These are phyloP conservation scores for Tachuris rubrigastra DNA, from an alignment of 2,113 vertebrate genomes.

Conservation along the genomic window DNA sequence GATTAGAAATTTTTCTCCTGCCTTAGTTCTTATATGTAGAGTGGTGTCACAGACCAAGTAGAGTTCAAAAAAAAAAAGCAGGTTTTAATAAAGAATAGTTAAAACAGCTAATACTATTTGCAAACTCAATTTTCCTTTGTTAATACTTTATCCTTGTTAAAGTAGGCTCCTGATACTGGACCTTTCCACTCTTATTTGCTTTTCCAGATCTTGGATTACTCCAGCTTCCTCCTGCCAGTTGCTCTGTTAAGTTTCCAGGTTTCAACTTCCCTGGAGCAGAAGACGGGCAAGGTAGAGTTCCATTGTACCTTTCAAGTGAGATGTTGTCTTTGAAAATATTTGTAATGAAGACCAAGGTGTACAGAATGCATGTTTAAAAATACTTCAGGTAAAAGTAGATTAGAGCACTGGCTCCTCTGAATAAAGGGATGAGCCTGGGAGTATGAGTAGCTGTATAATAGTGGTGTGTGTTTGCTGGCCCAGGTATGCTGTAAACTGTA, in stretches of 20 bases:
- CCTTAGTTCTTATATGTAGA: background rate
- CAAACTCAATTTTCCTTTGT: background rate
- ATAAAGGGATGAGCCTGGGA: background rate
- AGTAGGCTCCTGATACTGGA: background rate
- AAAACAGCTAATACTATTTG: background rate
- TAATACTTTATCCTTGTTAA: background rate
- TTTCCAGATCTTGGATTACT: background rate
- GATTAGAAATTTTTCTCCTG: background rate
- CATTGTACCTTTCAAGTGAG: background rate
- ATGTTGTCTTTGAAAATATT: background rate
- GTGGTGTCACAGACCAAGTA: background rate
- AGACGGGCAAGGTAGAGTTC: background rate
- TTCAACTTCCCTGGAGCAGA: background rate
- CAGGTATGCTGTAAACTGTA: background rate
- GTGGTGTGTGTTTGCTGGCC: background rate
- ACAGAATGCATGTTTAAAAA: background rate
- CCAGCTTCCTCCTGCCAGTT: background rate
- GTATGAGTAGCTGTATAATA: background rate
- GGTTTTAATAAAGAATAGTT: background rate
- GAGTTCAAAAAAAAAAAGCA: background rate
- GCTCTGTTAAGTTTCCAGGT: background rate
- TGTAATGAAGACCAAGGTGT: background rate
- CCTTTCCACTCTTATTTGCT: background rate
- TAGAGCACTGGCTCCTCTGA: background rate
- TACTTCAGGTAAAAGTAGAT: background rate